Percentiles rank a stretch among this genome's conserved stretches.
These are phyloP conservation scores for Pipistrellus pygmaeus DNA, from an alignment of 2,797 vertebrate species.

Conservation along the genomic window DNA sequence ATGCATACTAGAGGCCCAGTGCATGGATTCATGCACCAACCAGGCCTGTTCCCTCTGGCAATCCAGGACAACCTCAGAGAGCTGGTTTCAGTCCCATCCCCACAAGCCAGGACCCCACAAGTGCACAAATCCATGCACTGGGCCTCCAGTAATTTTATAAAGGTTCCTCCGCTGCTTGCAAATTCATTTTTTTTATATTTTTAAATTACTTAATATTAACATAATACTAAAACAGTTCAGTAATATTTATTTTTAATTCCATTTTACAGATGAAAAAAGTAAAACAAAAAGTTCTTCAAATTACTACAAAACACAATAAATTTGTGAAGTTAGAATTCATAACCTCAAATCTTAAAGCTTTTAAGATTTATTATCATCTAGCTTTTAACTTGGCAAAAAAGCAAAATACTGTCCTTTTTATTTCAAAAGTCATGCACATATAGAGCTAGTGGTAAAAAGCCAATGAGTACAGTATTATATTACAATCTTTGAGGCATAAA, in stretches of 20 bases:
- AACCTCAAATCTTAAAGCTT: conserved; percentile 47
- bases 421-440: conserved; percentile 69
- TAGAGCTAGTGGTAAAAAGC: conserved; percentile 78
- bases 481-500: conserved; percentile 84
- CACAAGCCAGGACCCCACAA: too few relatives aligned
- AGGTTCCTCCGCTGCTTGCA: neutral
- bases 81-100: too few relatives aligned
- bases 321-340: conserved; percentile 61
- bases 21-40: too few relatives aligned
- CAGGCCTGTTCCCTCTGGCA: too few relatives aligned
- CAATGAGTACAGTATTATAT: conserved; percentile 84
- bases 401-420: conserved; percentile 29
- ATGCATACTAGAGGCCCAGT: too few relatives aligned
- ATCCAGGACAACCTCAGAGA: too few relatives aligned
- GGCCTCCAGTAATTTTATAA: conserved; percentile 42
- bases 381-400: conserved; percentile 28
- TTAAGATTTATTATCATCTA: conserved; percentile 59
- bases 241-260: conserved; percentile 23
- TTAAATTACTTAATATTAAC: conserved; percentile 40
- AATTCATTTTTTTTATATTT: conserved; percentile 55
- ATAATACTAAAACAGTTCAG: conserved; percentile 45
- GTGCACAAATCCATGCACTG: too few relatives aligned
- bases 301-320: conserved; percentile 56
- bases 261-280: conserved; percentile 63
- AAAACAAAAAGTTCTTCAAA: conserved; percentile 58